Base-by-base conservation (phyloP, 2,113 vertebrate genomes). In the Seriola quinqueradiata region DNA sequence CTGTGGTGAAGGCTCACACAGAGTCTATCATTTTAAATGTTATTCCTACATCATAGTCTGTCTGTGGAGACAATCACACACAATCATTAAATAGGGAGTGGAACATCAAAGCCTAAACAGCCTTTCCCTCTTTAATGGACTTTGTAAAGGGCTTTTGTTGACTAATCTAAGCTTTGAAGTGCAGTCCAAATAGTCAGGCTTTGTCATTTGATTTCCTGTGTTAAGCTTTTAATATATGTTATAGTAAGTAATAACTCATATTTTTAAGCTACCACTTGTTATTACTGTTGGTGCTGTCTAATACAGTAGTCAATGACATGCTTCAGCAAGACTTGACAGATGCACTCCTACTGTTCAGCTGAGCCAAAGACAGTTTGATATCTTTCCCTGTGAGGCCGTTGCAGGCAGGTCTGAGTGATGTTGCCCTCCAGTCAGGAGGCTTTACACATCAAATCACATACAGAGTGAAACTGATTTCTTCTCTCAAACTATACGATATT, bases 71-170 rank as follows among this genome's bases (percentile, higher is more conserved):
- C 16, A 13, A 16, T 12, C 17, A 38, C 57, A 50, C 60, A 44
- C 70, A 59, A 2, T 40, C 66, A 76, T 76, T 82, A 68, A 59
- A 74, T 42, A 66, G 73, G 73, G 85, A 84, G 83, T 69, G 77
- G 68, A 74, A 50, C 81, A 87, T 84, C 67, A 90, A 85, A 89
- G 79, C 38, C 61, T 4, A 1, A 34, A 11, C 66, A 52, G 40
- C 65, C 36, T 68, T 34, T 68, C 46, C 4, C 1, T 74, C 66
- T 79, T 60, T 40, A 48, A 64, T 75, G 72, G 67, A 81, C 80
- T 85, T 88, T 90, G 76, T 73, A 44, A 67, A 19, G 50, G 52
- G 79, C 42, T 57, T 79, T 78, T 68, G 61, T 80, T 23, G 12
- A 58, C 69, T 60, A 59, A 80, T 80, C 17, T 65, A 21, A 77